Base-by-base conservation (phyloP, 2,888 invertebrate genomes). In the Oligia fasciuncula region DNA sequence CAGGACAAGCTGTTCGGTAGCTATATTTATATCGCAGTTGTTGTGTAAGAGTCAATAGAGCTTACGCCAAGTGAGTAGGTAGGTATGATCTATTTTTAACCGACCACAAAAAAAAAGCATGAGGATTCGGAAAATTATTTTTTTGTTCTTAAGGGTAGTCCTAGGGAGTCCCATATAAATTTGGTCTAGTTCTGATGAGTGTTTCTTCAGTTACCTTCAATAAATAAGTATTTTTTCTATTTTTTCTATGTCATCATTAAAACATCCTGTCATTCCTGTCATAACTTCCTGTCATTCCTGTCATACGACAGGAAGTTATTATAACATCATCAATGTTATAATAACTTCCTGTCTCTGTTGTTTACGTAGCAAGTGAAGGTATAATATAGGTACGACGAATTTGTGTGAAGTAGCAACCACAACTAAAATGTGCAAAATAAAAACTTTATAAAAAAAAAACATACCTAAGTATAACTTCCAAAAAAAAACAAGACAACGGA, bases 1-100 rank as follows among this genome's bases (percentile, higher is more conserved):
- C 29, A 69, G 67, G 11, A 76, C 49, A 67, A 79, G 65, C 80
- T 73, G 49, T 70, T 72, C 49, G 40, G 75, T 65, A 73, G 43
- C 65, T 78, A 78, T 70, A 85, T 76, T 72, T 72, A 79, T 73
- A 66, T 23, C n/a, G 43, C 73, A 74, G 65, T 60, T 75, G 49
- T 73, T 57, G 40, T 5, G 40, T 40, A 54, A 77, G 57, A 83
- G 74, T 72, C 62, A 73, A 51, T 72, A 76, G 68, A 46, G 69
- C 65, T 73, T 51, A 79, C 40, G n/a, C 74, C 73, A 81, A 80
- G 73, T 69, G 49, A 40, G 68, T 76, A 40, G 40, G 68, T 76
- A 40, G 40, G 5, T 5, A 63, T 1, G 62, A 29, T 23, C 43
- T 72, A 66, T 76, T 68, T 46, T 46, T 13, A 35, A 35, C 19